phyloP scores from a whole-genome alignment of 2,113 vertebrate genomes.

The Cyphomyrus plagiostoma region DNA sequence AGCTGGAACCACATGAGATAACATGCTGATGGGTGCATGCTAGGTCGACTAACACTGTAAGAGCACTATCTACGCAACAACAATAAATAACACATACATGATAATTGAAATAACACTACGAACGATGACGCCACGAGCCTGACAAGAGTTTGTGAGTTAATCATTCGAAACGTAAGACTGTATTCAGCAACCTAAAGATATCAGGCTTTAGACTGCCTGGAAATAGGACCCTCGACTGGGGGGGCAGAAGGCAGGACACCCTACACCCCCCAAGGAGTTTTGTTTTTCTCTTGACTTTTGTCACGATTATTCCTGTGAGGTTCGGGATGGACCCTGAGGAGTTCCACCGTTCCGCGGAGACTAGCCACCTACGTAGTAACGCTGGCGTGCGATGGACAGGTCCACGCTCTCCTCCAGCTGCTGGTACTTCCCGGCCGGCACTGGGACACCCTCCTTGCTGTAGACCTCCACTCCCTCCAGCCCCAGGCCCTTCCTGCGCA shows the following conservation, averaged over 20 bases:
- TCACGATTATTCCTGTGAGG: not conserved
- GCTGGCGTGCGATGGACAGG: constrained; percentile 62
- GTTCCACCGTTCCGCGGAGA: not conserved
- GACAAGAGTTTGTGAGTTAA: not conserved
- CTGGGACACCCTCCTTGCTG: constrained; percentile 64
- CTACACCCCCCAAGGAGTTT: not conserved
- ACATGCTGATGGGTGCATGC: not conserved
- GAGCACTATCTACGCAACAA: not conserved
- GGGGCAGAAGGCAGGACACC: not conserved
- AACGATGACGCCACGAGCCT: not conserved
- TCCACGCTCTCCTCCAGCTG: constrained; percentile 65
- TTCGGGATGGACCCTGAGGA: too few species aligned
- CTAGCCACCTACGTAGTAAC: constrained; percentile 69
- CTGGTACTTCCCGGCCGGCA: constrained; percentile 57
- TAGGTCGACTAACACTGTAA: not conserved
- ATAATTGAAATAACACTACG: not conserved
- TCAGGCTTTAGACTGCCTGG: not conserved
- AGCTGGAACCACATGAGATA: not conserved
- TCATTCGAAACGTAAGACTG: not conserved
- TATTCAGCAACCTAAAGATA: not conserved
- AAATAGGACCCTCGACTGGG: not conserved
- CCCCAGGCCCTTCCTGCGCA: constrained; percentile 80
- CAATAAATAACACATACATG: not conserved
- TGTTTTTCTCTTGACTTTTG: not conserved
- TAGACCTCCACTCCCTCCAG: constrained; percentile 74